Evolutionary conservation across 2,888 invertebrate genomes (phyloP).

Genomic region (Luffia ferchaultella): DNA sequence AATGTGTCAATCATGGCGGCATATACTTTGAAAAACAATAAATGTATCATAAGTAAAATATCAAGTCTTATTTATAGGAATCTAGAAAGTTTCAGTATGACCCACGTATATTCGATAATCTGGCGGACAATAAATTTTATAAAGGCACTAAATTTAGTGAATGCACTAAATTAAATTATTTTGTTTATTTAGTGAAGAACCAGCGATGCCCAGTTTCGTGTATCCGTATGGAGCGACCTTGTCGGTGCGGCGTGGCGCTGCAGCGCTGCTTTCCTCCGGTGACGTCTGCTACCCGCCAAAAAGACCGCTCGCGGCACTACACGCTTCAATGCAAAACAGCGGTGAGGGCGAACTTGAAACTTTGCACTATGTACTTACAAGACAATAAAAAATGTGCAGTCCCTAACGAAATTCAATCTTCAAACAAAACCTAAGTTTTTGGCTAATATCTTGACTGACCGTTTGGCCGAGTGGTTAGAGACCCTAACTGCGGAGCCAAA

Average conservation of each 20-base stretch:
- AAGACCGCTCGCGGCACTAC: slow-evolving; percentile 87
- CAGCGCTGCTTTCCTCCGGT: slow-evolving; percentile 90
- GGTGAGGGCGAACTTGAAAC: slow-evolving; percentile 28
- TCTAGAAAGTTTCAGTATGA: too few relatives aligned
- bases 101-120: too few relatives aligned
- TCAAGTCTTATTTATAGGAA: too few relatives aligned
- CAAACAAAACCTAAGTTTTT: background rate
- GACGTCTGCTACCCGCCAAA: slow-evolving; percentile 94
- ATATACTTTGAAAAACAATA: too few relatives aligned
- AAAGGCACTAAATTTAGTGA: too few relatives aligned
- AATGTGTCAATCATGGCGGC: too few relatives aligned
- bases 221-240: slow-evolving; percentile 97
- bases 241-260: slow-evolving; percentile 90
- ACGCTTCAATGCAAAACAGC: slow-evolving; percentile 65
- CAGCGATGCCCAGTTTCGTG: slow-evolving; percentile 76
- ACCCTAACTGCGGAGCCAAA: too few relatives aligned
- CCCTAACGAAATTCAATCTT: background rate
- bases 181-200: slow-evolving; percentile 37
- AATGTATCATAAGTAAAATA: too few relatives aligned
- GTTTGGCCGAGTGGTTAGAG: too few relatives aligned
- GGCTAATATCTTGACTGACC: background rate
- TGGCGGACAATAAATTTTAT: too few relatives aligned
- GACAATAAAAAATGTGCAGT: too few relatives aligned
- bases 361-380: background rate
- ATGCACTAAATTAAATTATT: background rate